phyloP scores from a whole-genome alignment of 1,140 invertebrate genomes.

The Dinoponera quadriceps region DNA sequence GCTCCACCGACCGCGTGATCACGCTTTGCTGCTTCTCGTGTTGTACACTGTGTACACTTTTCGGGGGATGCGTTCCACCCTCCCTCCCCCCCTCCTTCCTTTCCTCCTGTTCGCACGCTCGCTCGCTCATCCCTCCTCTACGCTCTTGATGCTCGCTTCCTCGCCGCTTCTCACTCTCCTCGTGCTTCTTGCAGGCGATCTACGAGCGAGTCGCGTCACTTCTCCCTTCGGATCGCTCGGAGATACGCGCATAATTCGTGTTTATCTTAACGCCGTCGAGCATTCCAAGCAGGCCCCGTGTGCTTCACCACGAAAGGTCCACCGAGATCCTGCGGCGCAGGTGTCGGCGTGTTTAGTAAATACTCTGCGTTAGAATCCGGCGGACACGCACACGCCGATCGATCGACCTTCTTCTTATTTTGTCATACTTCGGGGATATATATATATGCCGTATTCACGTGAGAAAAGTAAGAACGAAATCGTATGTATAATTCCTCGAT shows the following conservation, averaged over 20 bases:
- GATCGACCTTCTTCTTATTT: too few relatives aligned
- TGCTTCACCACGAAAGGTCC: too few relatives aligned
- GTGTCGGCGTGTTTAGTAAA: too few relatives aligned
- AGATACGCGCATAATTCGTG: not conserved
- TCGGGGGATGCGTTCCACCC: slow-evolving; percentile 36
- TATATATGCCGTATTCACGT: too few relatives aligned
- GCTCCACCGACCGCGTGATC: slow-evolving; percentile 68
- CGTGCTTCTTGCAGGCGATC: slow-evolving; percentile 42
- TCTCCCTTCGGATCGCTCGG: slow-evolving; percentile 2
- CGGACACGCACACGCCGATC: too few relatives aligned
- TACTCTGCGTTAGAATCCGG: too few relatives aligned
- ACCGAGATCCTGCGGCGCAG: too few relatives aligned
- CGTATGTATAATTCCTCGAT: too few relatives aligned
- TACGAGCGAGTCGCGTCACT: not conserved
- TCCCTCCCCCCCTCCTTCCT: not conserved
- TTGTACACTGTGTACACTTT: slow-evolving; percentile 68
- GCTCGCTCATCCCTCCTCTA: too few relatives aligned
- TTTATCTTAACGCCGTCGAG: not conserved
- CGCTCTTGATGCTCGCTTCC: not conserved
- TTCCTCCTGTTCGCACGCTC: not conserved
- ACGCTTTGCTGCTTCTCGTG: slow-evolving; percentile 63
- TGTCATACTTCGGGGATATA: too few relatives aligned
- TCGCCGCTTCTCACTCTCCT: slow-evolving; percentile 28
- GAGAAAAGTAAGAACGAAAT: too few relatives aligned
- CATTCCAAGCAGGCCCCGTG: too few relatives aligned